Conservation (phyloP, 2,797 vertebrate genomes). For the Lutjanus campechanus region DNA sequence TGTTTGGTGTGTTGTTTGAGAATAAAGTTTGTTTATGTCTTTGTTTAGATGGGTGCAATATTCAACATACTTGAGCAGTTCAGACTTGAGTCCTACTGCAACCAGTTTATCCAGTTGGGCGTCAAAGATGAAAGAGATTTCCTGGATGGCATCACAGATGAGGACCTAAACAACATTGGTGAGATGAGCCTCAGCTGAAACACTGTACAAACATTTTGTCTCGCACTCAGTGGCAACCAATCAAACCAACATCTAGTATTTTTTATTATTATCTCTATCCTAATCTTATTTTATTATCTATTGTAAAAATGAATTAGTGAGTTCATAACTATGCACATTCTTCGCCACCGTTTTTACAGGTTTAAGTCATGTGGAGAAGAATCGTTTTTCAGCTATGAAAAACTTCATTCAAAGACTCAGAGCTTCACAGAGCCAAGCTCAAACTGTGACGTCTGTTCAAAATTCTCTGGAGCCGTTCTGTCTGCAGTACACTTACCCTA, state of each 20-base stretch:
- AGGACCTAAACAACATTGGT: constrained; percentile 66
- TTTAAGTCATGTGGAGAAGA: constrained; percentile 70
- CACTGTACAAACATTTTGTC: too few relatives aligned
- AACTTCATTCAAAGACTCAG: constrained; percentile 37
- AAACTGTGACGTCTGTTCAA: not conserved
- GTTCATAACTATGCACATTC: not conserved
- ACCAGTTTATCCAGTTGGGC: constrained; percentile 64
- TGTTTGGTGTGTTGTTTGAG: not conserved
- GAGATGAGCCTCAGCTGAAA: not conserved
- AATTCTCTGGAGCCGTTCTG: constrained; percentile 45
- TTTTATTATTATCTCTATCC: too few relatives aligned
- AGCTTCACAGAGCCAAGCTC: fast-evolving
- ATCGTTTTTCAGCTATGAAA: constrained; percentile 63
- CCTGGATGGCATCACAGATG: constrained; percentile 61
- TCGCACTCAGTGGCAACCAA: too few relatives aligned
- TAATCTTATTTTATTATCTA: too few relatives aligned
- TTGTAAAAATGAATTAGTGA: not conserved
- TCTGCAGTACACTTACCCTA: constrained; percentile 68
- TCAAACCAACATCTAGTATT: too few relatives aligned
- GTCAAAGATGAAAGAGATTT: constrained; percentile 72
- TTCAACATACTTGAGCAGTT: constrained; percentile 53
- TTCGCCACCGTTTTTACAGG: not conserved
- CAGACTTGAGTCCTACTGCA: constrained; percentile 50
- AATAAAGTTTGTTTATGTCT: not conserved
- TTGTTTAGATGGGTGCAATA: constrained; percentile 61